Evolutionary conservation across 2,888 invertebrate genomes (phyloP), one percentile per base, ranked within the genome.

Genomic region (Dynastes tityus): DNA sequence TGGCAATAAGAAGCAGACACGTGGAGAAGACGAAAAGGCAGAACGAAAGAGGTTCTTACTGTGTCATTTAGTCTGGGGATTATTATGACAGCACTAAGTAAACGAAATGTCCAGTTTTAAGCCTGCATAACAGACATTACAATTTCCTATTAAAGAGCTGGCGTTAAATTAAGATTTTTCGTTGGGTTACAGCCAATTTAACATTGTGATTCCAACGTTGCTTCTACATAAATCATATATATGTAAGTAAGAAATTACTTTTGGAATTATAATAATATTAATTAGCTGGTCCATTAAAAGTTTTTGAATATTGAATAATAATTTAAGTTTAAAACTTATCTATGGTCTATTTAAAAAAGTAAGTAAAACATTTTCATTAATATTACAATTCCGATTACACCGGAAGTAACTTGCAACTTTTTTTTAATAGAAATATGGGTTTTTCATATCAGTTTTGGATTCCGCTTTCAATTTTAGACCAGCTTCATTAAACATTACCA

Each of bases 71-170:
- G 37, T n/a, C 6, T 8, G 11, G 22, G 37, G 58, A 58, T 67
- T 67, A 73, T 45, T 40, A 58, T 40, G 37, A 22, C 73, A 73
- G 29, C 51, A 73, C 37, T 37, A 58, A 73, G 32, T 73, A 73
- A 73, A 73, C 37, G 73, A 73, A 37, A 73, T 45, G 58, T 73
- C 16, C 11, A 58, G 73, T 40, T 37, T 40, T 73, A 40, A 58
- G 40, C 37, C 22, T 27, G 13, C 40, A 27, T 32, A 3, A 5
- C 5, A 2, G 16, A 22, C 45, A 49, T 68, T 27, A 68, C 2
- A 22, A 51, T 37, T 68, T 68, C 51, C 29, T 67, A 22, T 45
- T 64, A 37, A 9, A 22, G 11, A 22, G 49, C 27, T 55, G 37
- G 55, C 6, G 49, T 71, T 22, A 67, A 67, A 49, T 22, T 45